These are phyloP conservation scores for Reticulitermes speratus DNA, from an alignment of 1,140 invertebrate species.

Conservation along the genomic window DNA sequence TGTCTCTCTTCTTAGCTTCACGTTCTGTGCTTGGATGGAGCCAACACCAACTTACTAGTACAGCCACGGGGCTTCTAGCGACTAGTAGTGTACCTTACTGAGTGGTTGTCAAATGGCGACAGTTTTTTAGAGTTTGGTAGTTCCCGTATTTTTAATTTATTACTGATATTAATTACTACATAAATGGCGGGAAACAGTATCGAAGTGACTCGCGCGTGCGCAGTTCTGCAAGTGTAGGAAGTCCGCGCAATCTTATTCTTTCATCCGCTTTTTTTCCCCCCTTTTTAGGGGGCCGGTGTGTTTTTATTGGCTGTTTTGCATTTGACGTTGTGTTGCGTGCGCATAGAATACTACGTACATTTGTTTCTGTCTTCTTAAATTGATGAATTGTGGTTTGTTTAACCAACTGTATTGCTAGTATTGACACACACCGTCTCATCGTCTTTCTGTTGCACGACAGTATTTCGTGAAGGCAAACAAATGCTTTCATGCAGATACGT, in stretches of 20 bases:
- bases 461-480: conserved; percentile 9
- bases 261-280: not conserved
- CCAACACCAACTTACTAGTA: not conserved
- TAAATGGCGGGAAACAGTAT: not conserved
- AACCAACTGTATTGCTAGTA: not conserved
- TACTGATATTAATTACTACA: not conserved
- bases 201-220: not conserved
- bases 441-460: not conserved
- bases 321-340: not conserved
- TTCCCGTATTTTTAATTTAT: not conserved
- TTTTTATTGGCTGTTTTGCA: not conserved
- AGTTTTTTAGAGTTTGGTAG: not conserved
- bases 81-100: not conserved
- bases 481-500: not conserved
- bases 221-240: not conserved
- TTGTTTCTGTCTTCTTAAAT: conserved; percentile 7
- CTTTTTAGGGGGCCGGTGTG: not conserved
- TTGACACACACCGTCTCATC: not conserved
- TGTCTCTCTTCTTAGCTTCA: not conserved
- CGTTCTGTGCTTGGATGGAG: not conserved
- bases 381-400: conserved; percentile 19
- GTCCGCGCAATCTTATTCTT: conserved; percentile 15
- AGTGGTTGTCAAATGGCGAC: too few species aligned
- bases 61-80: not conserved
- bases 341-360: not conserved